Base-by-base conservation (phyloP, 2,113 vertebrate species). In the Stomatorhinus ivindoensis region DNA sequence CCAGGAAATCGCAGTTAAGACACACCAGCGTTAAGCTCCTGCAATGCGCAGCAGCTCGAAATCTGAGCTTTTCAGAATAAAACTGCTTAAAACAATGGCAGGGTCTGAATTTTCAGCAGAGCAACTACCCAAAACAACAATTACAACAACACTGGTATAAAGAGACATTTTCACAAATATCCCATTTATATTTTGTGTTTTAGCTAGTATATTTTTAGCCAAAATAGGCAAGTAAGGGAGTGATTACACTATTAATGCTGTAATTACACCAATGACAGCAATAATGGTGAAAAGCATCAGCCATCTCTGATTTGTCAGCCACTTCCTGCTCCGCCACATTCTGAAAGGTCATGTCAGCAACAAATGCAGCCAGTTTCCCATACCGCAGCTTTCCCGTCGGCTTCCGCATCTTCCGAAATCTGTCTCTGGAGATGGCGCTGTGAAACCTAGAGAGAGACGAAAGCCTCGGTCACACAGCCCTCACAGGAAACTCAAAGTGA, bases 21-120 rank as follows among this genome's bases (percentile, higher is more conserved):
- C 98, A 99, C 90, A 98, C 96, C 47, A 98, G 94, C 46, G 96
- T 97, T 88, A 97, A 92, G 93, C 96, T 97, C 94, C 97, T 98
- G 90, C 6, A 82, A 88, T 24, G 87, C 19, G 85, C 9, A 91
- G 87, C 6, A 89, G n/a, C 53, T 73, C 9, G 13, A 80, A 11
- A 51, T 88, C 55, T 65, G 17, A 80, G 48, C 46, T 39, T 80
- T 80, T 80, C 39, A 21, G 35, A 87, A 47, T 86, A 86, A 86
- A 86, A 48, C 83, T 50, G n/a, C 44, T 27, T 86, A 50, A 44
- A 85, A 86, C 44, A 48, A 24, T 11, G 47, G 83, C 21, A 21
- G 9, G 21, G 24, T n/a, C 82, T 27, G 21, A 24, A 85, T 85
- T 11, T 27, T 24, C 15, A 47, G 83, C 42, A 85, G 15, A n/a